Evolutionary conservation across 2,888 invertebrate species (phyloP), one percentile per base, ranked within the genome.

Genomic region (Cenopis cana): DNA sequence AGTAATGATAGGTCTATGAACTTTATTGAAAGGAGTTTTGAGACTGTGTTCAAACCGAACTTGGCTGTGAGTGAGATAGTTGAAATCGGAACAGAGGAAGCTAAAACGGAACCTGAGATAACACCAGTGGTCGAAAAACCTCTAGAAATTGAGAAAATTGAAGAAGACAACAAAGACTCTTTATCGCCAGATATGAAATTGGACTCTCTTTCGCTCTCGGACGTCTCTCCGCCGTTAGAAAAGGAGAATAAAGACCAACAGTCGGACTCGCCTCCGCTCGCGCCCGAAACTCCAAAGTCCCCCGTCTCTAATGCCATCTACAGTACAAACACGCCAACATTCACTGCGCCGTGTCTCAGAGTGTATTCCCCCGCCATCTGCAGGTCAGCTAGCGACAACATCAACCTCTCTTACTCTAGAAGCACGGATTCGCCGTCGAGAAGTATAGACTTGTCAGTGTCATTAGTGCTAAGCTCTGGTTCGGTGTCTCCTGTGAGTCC

Each of bases 11-110:
- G 94, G 29, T 92, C 92, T 29, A 91, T 95, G 81, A 94, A 95
- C 80, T 95, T 94, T 75, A 95, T 95, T 65, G 95, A 95, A 77
- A 82, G 89, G 68, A 88, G 83, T 72, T 90, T 88, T 6, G 93
- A 92, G 74, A 90, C 88, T 0, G 84, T 90, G 10, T 78, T 88
- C 17, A 86, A 85, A 73, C 88, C 90, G 46, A 79, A 77, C 55
- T 79, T 79, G 12, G 74, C 76, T 49, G 62, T 62, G 12, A 62
- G 54, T 14, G 70, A 73, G 36, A 69, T 66, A 6, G 69, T 74
- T 49, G 38, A 69, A 17, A 68, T 66, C 1, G 57, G 54, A 9
- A 36, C 50, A 6, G 59, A 14, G 2, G 59, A 65, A 24, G 10
- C 46, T 18, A 46, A 17, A n/a, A 36, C 18, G 1, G 68, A 60